Evolutionary conservation across 2,888 invertebrate species (phyloP).

Genomic region (Nephrotoma flavescens): DNA sequence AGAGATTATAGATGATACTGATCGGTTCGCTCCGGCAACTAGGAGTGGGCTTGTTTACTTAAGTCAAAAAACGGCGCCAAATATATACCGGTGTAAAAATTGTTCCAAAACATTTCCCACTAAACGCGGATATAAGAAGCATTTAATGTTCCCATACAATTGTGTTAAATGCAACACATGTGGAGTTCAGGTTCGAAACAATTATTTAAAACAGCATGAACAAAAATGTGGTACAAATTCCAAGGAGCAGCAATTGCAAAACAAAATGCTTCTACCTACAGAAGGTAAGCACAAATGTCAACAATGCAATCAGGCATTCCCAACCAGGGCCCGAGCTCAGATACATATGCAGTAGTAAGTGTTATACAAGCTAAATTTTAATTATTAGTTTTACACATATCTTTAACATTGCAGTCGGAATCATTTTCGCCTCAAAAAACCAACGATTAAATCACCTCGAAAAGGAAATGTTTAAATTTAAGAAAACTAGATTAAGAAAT

Average conservation of each 20-base stretch:
- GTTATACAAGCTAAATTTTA: no score
- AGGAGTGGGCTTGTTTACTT: neutral
- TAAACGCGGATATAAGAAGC: slow-evolving; percentile 23
- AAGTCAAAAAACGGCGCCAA: neutral
- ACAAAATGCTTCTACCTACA: slow-evolving; percentile 25
- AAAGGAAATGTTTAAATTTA: no score
- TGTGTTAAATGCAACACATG: slow-evolving; percentile 22
- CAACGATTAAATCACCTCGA: no score
- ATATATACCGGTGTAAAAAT: slow-evolving; percentile 10
- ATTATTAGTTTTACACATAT: no score
- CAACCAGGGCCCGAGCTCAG: slow-evolving; percentile 6
- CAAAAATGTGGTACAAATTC: slow-evolving; percentile 20
- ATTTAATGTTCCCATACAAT: slow-evolving; percentile 22
- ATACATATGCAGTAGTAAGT: no score
- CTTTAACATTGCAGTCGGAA: no score
- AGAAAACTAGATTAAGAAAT: no score
- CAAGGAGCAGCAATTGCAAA: slow-evolving; percentile 18
- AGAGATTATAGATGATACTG: neutral
- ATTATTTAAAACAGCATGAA: slow-evolving; percentile 24
- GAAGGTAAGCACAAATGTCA: slow-evolving; percentile 21
- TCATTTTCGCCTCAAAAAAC: no score
- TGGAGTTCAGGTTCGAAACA: slow-evolving; percentile 23
- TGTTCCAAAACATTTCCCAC: slow-evolving; percentile 25
- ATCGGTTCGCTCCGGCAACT: neutral
- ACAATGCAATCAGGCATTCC: slow-evolving; percentile 10